A percentile compares a stretch with the other conserved stretches of the same genome.
phyloP scores from a whole-genome alignment of 2,888 invertebrate species.

The Lobophora halterata region DNA sequence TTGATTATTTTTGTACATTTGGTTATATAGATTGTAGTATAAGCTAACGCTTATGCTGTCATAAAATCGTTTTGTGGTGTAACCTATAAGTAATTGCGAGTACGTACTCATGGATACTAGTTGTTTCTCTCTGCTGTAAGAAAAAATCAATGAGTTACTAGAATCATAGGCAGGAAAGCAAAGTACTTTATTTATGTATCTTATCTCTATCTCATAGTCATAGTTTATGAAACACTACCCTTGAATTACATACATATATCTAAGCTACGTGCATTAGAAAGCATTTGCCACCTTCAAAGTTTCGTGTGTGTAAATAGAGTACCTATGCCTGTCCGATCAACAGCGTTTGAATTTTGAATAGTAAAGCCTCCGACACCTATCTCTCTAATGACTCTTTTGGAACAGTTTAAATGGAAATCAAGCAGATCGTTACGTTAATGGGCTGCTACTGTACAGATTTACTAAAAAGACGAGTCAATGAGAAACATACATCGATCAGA shows the following conservation, averaged over 20 bases:
- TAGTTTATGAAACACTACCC: conserved; percentile 17
- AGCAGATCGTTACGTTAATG: conserved; percentile 30
- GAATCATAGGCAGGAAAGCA: too few relatives aligned
- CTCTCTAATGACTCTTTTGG: conserved; percentile 40
- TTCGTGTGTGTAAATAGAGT: conserved; percentile 9
- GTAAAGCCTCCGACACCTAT: conserved; percentile 36
- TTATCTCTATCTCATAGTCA: conserved; percentile 20
- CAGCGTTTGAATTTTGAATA: conserved; percentile 34
- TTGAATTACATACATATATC: too few relatives aligned
- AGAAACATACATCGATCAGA: conserved; percentile 32
- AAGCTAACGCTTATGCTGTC: too few relatives aligned
- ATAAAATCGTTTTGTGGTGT: too few relatives aligned
- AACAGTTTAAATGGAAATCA: conserved; percentile 35
- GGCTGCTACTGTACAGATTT: conserved; percentile 31
- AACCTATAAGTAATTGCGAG: too few relatives aligned
- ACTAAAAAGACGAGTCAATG: conserved; percentile 22
- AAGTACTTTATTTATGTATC: conserved; percentile 11
- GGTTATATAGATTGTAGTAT: too few relatives aligned
- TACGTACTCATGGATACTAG: too few relatives aligned
- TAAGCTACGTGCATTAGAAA: conserved; percentile 16
- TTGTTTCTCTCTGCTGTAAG: too few relatives aligned
- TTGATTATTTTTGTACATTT: too few relatives aligned
- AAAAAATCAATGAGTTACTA: too few relatives aligned
- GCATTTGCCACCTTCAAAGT: conserved; percentile 21
- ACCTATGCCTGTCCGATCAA: conserved; percentile 24